Evolutionary conservation across 2,888 invertebrate species (phyloP), one percentile per base, ranked within the genome.

Genomic region (Heliconius ismenius): DNA sequence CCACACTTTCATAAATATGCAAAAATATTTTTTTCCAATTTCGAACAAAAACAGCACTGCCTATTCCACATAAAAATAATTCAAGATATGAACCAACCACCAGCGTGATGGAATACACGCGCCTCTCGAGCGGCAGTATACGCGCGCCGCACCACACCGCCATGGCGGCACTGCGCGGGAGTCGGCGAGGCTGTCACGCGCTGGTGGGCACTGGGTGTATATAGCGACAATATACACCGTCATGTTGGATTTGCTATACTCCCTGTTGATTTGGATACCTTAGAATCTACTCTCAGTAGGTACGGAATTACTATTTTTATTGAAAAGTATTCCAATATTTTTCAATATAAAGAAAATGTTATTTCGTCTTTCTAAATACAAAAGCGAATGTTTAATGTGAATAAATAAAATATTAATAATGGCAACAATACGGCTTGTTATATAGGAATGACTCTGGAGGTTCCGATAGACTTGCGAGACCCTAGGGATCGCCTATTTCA

Each of bases 131-230:
- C 83, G 94, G 94, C 83, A 90, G 86, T 76, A 94, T 89, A 86
- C 93, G 93, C 87, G 93, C 94, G 86, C 94, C 94, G 89, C 93
- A 94, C 93, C 93, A 94, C 86, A 94, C 94, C 86, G 94, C 92
- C 94, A 93, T 93, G 82, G 90, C 92, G 89, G 92, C 87, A 93
- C 92, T 92, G 84, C 74, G 77, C 77, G 87, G 28, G 63, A 83
- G 86, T 83, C 85, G 65, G 67, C 39, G 82, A 87, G 86, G 43
- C 54, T 83, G 86, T 83, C 84, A 84, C 84, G 87, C 86, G 76
- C 82, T 82, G 82, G 60, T 83, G 81, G 74, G 1, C 1, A 32
- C 32, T 32, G 32, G 32, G 32, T 32, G 28, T 28, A 81, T 81
- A 81, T 83, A 81, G 18, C 68, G 21, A 75, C 83, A 83, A 83